Conservation (phyloP, 2,888 invertebrate species). For the Hydroisotoma schaefferi region DNA sequence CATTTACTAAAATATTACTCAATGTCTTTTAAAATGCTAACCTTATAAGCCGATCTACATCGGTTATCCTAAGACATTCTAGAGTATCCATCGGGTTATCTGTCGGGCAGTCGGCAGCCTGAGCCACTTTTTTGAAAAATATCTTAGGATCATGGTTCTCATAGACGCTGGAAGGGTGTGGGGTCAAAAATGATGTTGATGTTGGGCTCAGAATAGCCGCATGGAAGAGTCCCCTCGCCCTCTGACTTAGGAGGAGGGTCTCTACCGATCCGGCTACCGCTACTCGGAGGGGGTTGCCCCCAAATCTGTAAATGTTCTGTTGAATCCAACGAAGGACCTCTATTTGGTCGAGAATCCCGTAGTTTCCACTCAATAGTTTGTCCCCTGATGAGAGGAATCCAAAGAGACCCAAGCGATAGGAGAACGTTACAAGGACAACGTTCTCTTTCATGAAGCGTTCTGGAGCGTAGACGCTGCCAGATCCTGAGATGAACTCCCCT, state of each 20-base stretch:
- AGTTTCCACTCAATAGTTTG: conserved; percentile 34
- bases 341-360: conserved; percentile 44
- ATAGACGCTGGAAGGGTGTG: conserved; percentile 19
- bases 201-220: conserved; percentile 34
- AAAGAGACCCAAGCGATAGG: conserved; percentile 39
- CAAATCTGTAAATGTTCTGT: conserved; percentile 45
- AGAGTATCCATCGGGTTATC: background rate
- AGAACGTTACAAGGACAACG: conserved; percentile 43
- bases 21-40: too few relatives aligned
- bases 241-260: conserved; percentile 34
- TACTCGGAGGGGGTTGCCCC: conserved; percentile 42
- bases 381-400: conserved; percentile 39
- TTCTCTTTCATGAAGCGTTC: conserved; percentile 36
- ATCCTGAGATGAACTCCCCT: conserved; percentile 40
- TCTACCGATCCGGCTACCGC: conserved; percentile 43
- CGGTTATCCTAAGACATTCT: background rate
- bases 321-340: conserved; percentile 42
- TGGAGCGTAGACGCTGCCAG: conserved; percentile 29
- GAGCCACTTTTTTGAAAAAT: conserved; percentile 15
- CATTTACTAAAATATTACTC: background rate
- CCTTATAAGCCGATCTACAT: background rate
- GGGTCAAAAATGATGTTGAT: conserved; percentile 28
- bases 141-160: conserved; percentile 16
- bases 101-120: conserved; percentile 18
- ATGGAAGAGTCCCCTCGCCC: conserved; percentile 33